Conservation (phyloP, 2,113 vertebrate species). For the Irena cyanogastra region DNA sequence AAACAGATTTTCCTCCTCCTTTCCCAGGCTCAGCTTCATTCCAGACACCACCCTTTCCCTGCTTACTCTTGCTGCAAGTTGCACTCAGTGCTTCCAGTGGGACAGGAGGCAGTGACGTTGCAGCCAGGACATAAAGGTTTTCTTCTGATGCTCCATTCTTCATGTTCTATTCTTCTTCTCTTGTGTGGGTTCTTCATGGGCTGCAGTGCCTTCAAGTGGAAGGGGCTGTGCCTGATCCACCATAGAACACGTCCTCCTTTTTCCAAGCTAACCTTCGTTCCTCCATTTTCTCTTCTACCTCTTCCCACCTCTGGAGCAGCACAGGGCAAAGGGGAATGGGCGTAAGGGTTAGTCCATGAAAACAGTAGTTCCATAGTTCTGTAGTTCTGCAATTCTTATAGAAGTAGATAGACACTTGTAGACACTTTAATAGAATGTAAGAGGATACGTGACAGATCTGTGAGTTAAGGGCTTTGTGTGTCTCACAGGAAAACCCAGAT, state of each 20-base stretch:
- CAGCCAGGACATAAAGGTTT: neutral
- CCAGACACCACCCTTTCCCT: neutral
- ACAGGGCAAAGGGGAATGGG: neutral
- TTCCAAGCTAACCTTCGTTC: neutral
- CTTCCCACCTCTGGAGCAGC: neutral
- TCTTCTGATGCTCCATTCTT: neutral
- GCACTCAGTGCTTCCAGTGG: neutral
- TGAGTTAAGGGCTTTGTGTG: neutral
- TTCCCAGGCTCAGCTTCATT: neutral
- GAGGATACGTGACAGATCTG: neutral
- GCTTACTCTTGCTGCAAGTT: neutral
- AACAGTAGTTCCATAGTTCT: neutral
- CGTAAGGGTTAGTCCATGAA: neutral
- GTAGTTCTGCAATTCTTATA: neutral
- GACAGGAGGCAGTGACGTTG: fast-evolving
- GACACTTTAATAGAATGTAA: neutral
- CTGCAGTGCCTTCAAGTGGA: neutral
- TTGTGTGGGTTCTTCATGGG: fast-evolving
- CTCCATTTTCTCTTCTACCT: neutral
- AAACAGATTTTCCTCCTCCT: neutral
- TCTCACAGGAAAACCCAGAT: neutral
- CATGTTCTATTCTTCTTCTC: neutral
- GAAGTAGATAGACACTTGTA: neutral
- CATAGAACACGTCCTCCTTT: neutral
- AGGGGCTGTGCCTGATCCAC: neutral